Conservation (phyloP, 2,888 invertebrate species). For the Saturnia pavonia region DNA sequence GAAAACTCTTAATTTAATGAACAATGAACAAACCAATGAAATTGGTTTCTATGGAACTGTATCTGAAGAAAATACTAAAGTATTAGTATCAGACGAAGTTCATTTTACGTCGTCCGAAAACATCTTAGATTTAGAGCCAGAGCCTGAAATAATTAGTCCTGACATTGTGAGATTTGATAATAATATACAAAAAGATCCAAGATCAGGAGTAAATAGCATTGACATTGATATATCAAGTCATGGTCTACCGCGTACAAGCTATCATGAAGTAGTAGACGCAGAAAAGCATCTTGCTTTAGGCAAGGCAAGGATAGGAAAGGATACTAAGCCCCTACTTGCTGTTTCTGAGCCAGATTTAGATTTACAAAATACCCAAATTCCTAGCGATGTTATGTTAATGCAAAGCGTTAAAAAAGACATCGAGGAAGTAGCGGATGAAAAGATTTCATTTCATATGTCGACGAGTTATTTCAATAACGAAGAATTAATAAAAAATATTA, state of each 20-base stretch:
- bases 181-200: not conserved
- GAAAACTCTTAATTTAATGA: slow-evolving; percentile 7
- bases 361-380: not conserved
- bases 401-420: not conserved
- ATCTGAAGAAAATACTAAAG: not conserved
- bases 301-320: slow-evolving; percentile 16
- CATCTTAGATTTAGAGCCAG: slow-evolving; percentile 21
- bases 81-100: not conserved
- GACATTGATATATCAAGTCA: slow-evolving; percentile 30
- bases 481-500: not conserved
- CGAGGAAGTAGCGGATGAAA: not conserved
- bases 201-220: not conserved
- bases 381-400: not conserved
- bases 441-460: not conserved
- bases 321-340: not conserved
- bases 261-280: slow-evolving; percentile 53
- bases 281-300: slow-evolving; percentile 42
- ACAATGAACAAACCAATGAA: not conserved
- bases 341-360: not conserved
- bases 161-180: not conserved
- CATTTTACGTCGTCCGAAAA: not conserved
- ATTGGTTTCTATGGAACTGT: no score
- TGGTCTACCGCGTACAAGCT: slow-evolving; percentile 45
- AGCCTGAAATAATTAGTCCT: slow-evolving; percentile 13
- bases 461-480: not conserved